Conservation (phyloP, 2,888 invertebrate genomes). For the Cosmia pyralina region DNA sequence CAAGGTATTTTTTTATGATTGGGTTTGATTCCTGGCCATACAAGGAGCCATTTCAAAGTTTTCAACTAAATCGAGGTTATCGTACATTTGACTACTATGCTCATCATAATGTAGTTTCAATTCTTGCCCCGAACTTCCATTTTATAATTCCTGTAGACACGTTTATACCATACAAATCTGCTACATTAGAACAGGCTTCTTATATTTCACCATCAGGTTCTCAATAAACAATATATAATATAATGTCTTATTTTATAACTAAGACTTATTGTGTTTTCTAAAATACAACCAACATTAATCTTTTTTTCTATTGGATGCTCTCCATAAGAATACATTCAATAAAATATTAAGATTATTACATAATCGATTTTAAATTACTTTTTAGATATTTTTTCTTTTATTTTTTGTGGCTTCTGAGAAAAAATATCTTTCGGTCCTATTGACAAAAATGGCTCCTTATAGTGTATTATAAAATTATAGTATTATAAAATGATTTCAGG, state of each 20-base stretch:
- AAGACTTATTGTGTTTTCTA: neutral
- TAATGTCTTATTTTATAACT: neutral
- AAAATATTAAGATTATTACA: neutral
- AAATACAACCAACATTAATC: conserved; percentile 6
- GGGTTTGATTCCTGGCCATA: neutral
- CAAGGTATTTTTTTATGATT: too few species aligned
- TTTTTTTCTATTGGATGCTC: neutral
- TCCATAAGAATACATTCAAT: neutral
- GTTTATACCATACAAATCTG: neutral
- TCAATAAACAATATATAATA: neutral
- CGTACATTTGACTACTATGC: neutral
- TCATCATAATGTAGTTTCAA: neutral
- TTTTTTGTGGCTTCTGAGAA: too few species aligned
- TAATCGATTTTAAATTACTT: neutral
- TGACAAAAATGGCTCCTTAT: too few species aligned
- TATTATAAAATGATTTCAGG: neutral
- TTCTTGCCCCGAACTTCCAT: neutral
- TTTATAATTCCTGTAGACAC: neutral
- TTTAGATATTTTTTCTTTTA: neutral
- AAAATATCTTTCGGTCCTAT: neutral
- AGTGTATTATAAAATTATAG: neutral
- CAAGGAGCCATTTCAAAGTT: neutral
- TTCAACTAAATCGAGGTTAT: neutral
- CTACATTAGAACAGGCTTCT: neutral
- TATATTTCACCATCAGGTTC: neutral